Evolutionary conservation across 2,888 invertebrate species (phyloP), one percentile per base, ranked within the genome.

Genomic region (Hetaerina titia): DNA sequence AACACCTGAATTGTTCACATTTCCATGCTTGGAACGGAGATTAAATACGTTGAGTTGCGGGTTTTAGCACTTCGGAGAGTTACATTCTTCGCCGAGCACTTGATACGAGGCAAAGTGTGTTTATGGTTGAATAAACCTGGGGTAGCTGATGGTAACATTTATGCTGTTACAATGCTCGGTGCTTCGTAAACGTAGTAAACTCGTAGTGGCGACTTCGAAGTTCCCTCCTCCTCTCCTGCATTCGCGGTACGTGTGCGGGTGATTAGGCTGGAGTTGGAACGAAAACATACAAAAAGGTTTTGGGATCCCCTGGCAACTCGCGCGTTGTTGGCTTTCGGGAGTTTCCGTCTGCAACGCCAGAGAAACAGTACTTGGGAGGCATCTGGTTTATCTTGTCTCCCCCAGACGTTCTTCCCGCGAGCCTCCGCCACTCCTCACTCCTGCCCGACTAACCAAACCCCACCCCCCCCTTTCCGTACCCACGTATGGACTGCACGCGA

Each of bases 331-430:
- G n/a, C 9, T 22, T n/a, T 8, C 69, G 69, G 69, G 69, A n/a
- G 69, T 69, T 69, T 69, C 69, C 69, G 69, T 69, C 69, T 69
- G 69, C 69, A n/a, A 69, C n/a, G 69, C n/a, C 69, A 5, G 69
- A 69, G 69, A 69, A 69, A 69, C 69, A n/a, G 69, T 69, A 45
- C 45, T 69, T 69, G 22, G 69, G 69, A n/a, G n/a, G 69, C 69
- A 69, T 69, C n/a, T 69, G 69, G 69, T 69, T 69, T 69, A 69
- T 69, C 69, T 69, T 69, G 69, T 69, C n/a, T 69, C 69, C 69
- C 45, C 45, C 45, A 45, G 45, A 45, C 45, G 45, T 45, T 45
- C 45, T 45, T 69, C 69, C n/a, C 69, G 5, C 69, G 45, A 45
- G 22, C 69, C 69, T n/a, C 69, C n/a, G 45, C n/a, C 5, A 9